Base-by-base conservation (phyloP, 2,113 vertebrate species). In the Oenanthe oenanthe region DNA sequence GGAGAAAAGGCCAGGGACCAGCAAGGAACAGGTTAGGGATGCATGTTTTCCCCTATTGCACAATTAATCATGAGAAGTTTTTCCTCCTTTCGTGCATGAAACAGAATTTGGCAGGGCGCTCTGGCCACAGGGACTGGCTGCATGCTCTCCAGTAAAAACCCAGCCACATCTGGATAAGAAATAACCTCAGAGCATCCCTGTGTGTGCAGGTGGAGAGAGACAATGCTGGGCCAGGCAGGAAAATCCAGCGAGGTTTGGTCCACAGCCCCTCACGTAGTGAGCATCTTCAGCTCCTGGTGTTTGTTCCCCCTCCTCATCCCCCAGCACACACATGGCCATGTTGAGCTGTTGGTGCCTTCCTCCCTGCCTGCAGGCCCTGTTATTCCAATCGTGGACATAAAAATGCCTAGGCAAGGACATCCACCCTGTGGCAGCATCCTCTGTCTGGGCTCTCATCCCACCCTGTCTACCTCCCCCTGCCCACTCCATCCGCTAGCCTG, bases 11-110 rank as follows among this genome's bases (percentile, higher is more conserved):
- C 74, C 60, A 66, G 71, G 0, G 0, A 90, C 68, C 0, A 0
- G 71, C 60, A 74, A 66, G 88, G 79, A 88, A 40, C 78, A 88
- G 79, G 85, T 90, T 90, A 53, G 88, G 73, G 47, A 85, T 31
- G 82, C 51, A 11, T 16, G 79, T 80, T 96, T 92, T 92, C 82
- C 91, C 75, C 85, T 94, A 38, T n/a, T 96, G 96, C 92, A 90
- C 96, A 94, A 96, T 96, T 93, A 97, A 95, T 96, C 96, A 94
- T 36, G 72, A 51, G 88, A 95, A 93, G 82, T 86, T 96, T 95
- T 93, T 73, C 92, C 67, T 96, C 92, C 92, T 94, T 96, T 95
- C 75, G 34, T 95, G 96, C 96, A 93, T 95, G 95, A 95, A 96
- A 97, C 94, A 58, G 86, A 88, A 94, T 93, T 94, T 97, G 96